phyloP scores from a whole-genome alignment of 1,140 invertebrate genomes.

The Choristoneura fumiferana region DNA sequence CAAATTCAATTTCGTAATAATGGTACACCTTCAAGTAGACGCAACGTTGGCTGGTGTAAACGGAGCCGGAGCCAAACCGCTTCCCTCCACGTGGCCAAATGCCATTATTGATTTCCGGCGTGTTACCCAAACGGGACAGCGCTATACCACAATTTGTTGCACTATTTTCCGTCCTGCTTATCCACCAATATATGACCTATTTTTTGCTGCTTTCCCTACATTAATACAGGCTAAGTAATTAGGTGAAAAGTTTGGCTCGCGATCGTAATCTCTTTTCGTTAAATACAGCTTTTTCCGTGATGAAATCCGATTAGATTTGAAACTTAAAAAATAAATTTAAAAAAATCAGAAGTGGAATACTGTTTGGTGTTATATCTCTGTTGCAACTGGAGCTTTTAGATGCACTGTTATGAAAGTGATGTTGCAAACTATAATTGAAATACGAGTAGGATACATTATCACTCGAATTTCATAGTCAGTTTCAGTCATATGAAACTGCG shows the following conservation, averaged over 20 bases:
- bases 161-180: slow-evolving; percentile 68
- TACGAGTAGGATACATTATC: too few relatives aligned
- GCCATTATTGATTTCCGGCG: slow-evolving; percentile 77
- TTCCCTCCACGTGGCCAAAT: slow-evolving; percentile 72
- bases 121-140: slow-evolving; percentile 50
- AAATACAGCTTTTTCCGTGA: slow-evolving; percentile 8
- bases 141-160: slow-evolving; percentile 74
- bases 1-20: too few relatives aligned
- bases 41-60: slow-evolving; percentile 58
- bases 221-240: slow-evolving; percentile 76
- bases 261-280: slow-evolving; percentile 43
- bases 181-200: slow-evolving; percentile 78
- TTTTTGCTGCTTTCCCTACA: slow-evolving; percentile 75
- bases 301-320: background rate
- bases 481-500: too few relatives aligned
- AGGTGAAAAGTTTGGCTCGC: slow-evolving; percentile 64
- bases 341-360: too few relatives aligned
- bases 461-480: too few relatives aligned
- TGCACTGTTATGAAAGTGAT: too few relatives aligned
- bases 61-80: slow-evolving; percentile 58
- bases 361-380: too few relatives aligned
- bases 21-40: too few relatives aligned
- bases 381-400: too few relatives aligned
- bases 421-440: too few relatives aligned
- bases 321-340: too few relatives aligned